Evolutionary conservation across 2,113 vertebrate species (phyloP), one percentile per base, ranked within the genome.

Genomic region (Myrmophylax atrothorax): DNA sequence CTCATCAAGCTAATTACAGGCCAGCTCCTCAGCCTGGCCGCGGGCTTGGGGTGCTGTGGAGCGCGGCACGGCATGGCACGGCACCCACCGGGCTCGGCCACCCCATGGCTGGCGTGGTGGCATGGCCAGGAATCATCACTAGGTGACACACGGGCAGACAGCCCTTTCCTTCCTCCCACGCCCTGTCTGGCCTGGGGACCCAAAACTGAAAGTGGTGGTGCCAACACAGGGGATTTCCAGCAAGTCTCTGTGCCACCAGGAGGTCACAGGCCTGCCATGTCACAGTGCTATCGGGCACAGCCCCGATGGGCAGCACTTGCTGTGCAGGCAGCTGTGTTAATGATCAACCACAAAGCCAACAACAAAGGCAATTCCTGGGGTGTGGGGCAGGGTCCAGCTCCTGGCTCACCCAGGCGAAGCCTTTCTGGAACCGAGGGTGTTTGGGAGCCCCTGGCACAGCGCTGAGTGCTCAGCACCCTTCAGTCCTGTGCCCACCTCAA

Each of bases 1-100:
- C 82, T 85, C 83, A 62, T 80, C 85, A 2, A 18, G 50, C 35
- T 93, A 95, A 97, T 97, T 95, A 95, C 85, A 95, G 63, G 62
- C 75, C 3, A 0, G 37, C 50, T 90, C 13, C 1, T 38, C 31
- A 62, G 87, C 85, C 20, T 17, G n/a, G 16, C 67, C 2, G 0
- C 1, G 3, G 73, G 69, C 37, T 94, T 18, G 55, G 46, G 22
- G 46, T 12, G 14, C 50, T 42, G 76, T 2, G 2, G 4, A 46
- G 38, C 3, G 13, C 3, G 2, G 33, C 3, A 13, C 3, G 2
- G 19, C 42, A 8, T 1, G 4, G 25, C 37, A 9, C 0, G 29
- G 58, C 1, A 0, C 29, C 78, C 59, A 13, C 69, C 9, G 0
- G 4, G 24, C 18, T 53, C 3, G 0, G 20, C n/a, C 49, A 18